Evolutionary conservation across 2,797 vertebrate genomes (phyloP), one percentile per base, ranked within the genome.

Genomic region (Buceros bicornis): DNA sequence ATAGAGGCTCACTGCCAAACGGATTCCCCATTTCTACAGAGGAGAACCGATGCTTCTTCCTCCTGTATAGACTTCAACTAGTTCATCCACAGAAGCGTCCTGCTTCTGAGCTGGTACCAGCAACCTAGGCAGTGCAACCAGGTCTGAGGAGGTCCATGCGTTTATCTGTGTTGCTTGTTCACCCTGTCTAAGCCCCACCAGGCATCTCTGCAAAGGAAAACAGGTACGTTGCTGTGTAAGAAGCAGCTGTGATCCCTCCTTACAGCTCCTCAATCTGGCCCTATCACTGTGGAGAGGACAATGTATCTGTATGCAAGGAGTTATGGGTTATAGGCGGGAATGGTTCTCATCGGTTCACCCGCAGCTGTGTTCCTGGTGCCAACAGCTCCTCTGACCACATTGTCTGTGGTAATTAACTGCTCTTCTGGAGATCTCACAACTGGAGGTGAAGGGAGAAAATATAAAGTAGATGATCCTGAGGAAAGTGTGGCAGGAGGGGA

Each of bases 171-270:
- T 3, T n/a, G 15, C 5, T 67, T 64, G 8, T 31, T 47, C 82
- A 64, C 19, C 26, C 66, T 37, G 5, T 29, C 25, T 31, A 6
- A 4, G 6, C 12, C 10, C 15, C 43, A 48, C 15, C 56, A 87
- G 65, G n/a, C 6, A 15, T 2, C 21, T 50, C 66, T 72, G 19
- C 25, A 29, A 24, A 82, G 16, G 11, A 82, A 40, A 82, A 21
- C 17, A 58, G 28, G 35, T 8, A 20, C 0, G 0, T 13, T 40
- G 29, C 22, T 77, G 61, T 0, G 2, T 3, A 10, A 67, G 16
- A 82, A 51, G 19, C 10, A 69, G n/a, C 62, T 48, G 87, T 72
- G 40, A 69, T 65, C 13, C 19, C 6, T 67, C 45, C 67, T 29
- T 47, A 15, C 18, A 56, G 0, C 71, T 72, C 47, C 60, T 35